Conservation (phyloP, 2,113 vertebrate genomes). For the Clarias gariepinus region DNA sequence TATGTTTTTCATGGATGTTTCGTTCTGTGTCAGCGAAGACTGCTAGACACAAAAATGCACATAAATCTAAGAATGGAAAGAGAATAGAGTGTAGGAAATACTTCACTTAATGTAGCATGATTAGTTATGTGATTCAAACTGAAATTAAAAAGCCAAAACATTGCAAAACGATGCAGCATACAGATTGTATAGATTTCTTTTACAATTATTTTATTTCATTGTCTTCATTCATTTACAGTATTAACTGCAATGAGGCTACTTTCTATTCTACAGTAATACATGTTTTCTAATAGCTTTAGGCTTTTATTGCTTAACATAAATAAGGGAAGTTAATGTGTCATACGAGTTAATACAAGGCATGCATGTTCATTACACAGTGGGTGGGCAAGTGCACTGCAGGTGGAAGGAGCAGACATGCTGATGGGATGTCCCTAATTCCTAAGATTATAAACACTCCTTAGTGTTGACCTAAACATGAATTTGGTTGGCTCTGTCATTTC, state of each 20-base stretch:
- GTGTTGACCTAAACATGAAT: slow-evolving; percentile 59
- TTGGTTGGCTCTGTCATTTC: slow-evolving; percentile 48
- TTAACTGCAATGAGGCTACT: not conserved
- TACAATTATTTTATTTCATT: not conserved
- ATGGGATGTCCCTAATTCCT: slow-evolving; percentile 59
- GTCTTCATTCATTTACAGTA: not conserved
- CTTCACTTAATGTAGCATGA: not conserved
- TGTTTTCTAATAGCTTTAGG: slow-evolving; percentile 50
- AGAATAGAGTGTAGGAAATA: not conserved
- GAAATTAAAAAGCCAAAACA: not conserved
- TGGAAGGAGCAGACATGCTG: slow-evolving; percentile 54
- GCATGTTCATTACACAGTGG: slow-evolving; percentile 56
- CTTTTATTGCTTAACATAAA: slow-evolving; percentile 39
- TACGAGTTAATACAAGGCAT: slow-evolving; percentile 32
- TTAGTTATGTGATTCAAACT: not conserved
- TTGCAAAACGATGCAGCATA: not conserved
- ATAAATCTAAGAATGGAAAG: not conserved
- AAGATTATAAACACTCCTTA: slow-evolving; percentile 66
- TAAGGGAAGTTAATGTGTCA: slow-evolving; percentile 39
- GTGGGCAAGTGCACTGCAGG: slow-evolving; percentile 65
- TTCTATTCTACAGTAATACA: slow-evolving; percentile 38
- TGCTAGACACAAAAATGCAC: not conserved
- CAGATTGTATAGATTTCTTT: not conserved
- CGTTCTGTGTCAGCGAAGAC: not conserved
- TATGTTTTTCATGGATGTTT: not conserved